These are phyloP conservation scores for Schizothorax lantsangensis DNA, from an alignment of 2,797 vertebrate genomes.

Conservation along the genomic window DNA sequence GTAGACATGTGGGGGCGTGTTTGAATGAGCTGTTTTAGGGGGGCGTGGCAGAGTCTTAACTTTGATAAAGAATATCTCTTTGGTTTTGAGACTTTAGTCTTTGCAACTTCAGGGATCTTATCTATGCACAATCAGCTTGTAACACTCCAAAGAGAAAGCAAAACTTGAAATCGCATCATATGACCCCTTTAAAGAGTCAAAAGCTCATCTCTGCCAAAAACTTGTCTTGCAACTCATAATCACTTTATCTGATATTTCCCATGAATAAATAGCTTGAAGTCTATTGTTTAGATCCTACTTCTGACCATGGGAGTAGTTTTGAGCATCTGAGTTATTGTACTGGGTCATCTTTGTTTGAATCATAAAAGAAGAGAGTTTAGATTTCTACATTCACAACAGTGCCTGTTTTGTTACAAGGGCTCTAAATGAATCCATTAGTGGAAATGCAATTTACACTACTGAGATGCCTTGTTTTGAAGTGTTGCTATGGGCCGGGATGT, in stretches of 20 bases:
- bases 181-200: neutral
- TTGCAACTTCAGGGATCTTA: too few species aligned
- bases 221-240: neutral
- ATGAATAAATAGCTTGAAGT: neutral
- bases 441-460: slow-evolving; percentile 44
- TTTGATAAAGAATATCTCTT: too few species aligned
- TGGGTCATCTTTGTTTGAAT: slow-evolving; percentile 18
- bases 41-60: too few species aligned
- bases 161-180: too few species aligned
- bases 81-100: too few species aligned
- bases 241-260: slow-evolving; percentile 3
- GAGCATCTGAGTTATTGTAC: slow-evolving; percentile 3
- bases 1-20: too few species aligned
- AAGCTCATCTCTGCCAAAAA: slow-evolving; percentile 17
- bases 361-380: neutral
- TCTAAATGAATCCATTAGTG: slow-evolving; percentile 46
- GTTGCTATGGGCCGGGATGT: slow-evolving; percentile 45
- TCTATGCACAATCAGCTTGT: too few species aligned
- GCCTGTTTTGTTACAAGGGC: slow-evolving; percentile 19
- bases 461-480: slow-evolving; percentile 39
- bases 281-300: neutral
- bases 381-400: slow-evolving; percentile 27
- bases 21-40: too few species aligned
- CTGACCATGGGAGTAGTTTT: neutral
- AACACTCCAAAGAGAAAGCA: too few species aligned